Conservation (phyloP, 1,140 invertebrate species). For the Trialeurodes vaporariorum region DNA sequence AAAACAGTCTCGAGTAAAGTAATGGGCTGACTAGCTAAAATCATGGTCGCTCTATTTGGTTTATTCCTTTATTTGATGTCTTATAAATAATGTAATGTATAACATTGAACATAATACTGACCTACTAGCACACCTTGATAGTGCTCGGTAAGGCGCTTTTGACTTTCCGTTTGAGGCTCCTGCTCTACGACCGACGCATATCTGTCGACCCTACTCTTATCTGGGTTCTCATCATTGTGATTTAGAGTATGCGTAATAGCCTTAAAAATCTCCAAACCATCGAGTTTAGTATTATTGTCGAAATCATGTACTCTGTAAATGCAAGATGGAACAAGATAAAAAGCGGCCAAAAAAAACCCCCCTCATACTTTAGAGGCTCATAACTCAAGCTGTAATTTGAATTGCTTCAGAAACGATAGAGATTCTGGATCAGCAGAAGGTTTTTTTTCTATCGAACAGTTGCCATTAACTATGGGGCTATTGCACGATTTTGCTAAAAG, state of each 20-base stretch:
- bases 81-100: no score
- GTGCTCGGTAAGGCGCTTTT: neutral
- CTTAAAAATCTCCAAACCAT: slow-evolving; percentile 62
- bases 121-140: neutral
- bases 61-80: no score
- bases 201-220: neutral
- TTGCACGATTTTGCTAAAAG: no score
- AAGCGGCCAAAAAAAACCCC: neutral
- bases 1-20: no score
- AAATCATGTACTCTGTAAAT: slow-evolving; percentile 56
- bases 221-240: slow-evolving; percentile 21
- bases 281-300: slow-evolving; percentile 64
- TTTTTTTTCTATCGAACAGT: no score
- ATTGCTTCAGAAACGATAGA: neutral
- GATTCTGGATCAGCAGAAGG: neutral
- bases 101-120: no score
- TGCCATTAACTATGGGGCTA: no score
- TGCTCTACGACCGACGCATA: neutral
- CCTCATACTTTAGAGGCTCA: no score
- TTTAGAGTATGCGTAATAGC: slow-evolving; percentile 38
- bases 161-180: neutral
- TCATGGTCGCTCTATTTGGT: no score
- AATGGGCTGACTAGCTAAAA: no score
- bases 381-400: no score
- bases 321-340: slow-evolving; percentile 1